Evolutionary conservation across 2,888 invertebrate genomes (phyloP), one percentile per base, ranked within the genome.

Genomic region (Lepetodrilus schrolli): DNA sequence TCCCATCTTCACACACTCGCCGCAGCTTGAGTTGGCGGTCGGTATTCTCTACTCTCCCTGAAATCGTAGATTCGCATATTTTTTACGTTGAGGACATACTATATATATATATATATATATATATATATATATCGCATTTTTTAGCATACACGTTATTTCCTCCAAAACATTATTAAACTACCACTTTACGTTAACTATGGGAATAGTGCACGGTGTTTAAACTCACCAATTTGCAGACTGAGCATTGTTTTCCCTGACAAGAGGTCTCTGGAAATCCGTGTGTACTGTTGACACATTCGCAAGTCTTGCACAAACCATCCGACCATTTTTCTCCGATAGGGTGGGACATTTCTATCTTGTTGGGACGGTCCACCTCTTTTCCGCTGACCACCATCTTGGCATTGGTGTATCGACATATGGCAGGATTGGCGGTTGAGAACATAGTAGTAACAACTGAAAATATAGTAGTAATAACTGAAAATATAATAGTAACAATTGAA

Each of bases 281-380:
- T 10, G 78, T 74, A 37, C 66, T 74, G 37, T 80, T 76, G 13
- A 73, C 77, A 75, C 86, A 86, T 26, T 72, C 49, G 74, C 85
- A 86, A 0, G 78, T 73, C 69, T 80, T 84, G 79, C 86, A 86
- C 34, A 79, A 58, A 23, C 85, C 85, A 74, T 86, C 86, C 3
- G 75, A 74, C 86, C 86, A 86, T 26, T 71, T 81, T 49, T 84
- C 78, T 23, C 83, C 83, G 47, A 76, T 73, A 72, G 66, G 71
- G 71, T 79, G 58, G 26, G 66, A 73, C 26, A 51, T 68, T 74
- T 75, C 34, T 13, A 37, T 23, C 34, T 72, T 30, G 30, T 20
- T 10, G 21, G 34, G 17, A 37, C 38, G 47, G 50, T 36, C 68
- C 58, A 72, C 70, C 10, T 66, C 73, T 8, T 75, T 75, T 17